phyloP scores from a whole-genome alignment of 2,113 vertebrate genomes.

The Geococcyx californianus region DNA sequence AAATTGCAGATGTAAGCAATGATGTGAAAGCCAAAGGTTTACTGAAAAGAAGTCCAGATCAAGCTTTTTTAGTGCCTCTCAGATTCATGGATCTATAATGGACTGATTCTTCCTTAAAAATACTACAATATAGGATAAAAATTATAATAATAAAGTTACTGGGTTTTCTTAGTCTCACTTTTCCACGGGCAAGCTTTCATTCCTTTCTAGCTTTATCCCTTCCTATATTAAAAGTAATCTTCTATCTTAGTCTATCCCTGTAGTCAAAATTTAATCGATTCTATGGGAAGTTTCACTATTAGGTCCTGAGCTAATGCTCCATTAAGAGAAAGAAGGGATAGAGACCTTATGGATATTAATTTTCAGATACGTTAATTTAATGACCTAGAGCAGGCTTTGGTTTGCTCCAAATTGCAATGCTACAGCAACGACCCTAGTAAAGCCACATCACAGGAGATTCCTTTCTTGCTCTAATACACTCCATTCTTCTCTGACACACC shows the following conservation, averaged over 20 bases:
- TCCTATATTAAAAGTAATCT: not conserved
- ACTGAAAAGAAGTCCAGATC: conserved; percentile 63
- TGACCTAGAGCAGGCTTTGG: not conserved
- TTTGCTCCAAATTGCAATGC: not conserved
- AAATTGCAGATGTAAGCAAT: conserved; percentile 72
- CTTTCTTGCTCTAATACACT: not conserved
- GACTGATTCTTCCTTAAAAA: not conserved
- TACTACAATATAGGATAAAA: not conserved
- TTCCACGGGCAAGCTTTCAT: not conserved
- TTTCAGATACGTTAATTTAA: not conserved
- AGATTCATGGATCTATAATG: conserved; percentile 1
- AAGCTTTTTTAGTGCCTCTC: conserved; percentile 52
- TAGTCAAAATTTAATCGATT: not conserved
- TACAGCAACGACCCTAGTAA: not conserved
- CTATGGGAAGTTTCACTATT: not conserved
- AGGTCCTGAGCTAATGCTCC: not conserved
- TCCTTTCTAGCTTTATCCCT: not conserved
- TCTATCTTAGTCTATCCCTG: not conserved
- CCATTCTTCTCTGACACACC: not conserved
- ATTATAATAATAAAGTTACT: not conserved
- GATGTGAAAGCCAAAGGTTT: conserved; percentile 67
- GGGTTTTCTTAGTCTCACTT: not conserved
- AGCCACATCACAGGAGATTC: not conserved
- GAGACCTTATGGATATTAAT: not conserved
- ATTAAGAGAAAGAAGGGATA: not conserved